Evolutionary conservation across 1,140 invertebrate species (phyloP), one percentile per base, ranked within the genome.

Genomic region (Drosophila novamexicana): DNA sequence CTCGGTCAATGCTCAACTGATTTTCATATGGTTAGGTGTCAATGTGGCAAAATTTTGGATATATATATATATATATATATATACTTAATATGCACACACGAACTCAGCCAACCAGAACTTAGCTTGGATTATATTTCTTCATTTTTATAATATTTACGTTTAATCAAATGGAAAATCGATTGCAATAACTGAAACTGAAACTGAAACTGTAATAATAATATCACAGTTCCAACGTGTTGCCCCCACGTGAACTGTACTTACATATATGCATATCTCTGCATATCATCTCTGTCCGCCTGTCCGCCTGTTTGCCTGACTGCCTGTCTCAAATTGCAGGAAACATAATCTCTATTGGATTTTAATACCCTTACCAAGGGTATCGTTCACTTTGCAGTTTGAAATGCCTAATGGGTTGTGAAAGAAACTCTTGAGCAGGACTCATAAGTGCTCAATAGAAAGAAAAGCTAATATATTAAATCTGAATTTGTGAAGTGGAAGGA

Each of bases 141-240:
- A 5, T 32, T 42, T 57, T 47, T 81, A 65, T 82, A 80, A 91
- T 91, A 90, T 91, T 91, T 91, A 83, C 88, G 82, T 91, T 91
- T 88, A 88, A 91, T 91, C 88, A 91, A 91, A 86, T 79, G 88
- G 80, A 91, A 91, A 91, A 91, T 83, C 80, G 79, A 62, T 78
- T 81, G 69, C 77, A 79, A 91, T 91, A 91, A 81, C 74, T 68
- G 82, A 79, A 86, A 77, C 68, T 88, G 75, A 67, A 77, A 83
- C 74, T 68, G 82, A 79, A 86, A 77, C 68, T 88, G 75, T 70
- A 75, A 83, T 79, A 86, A 89, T 75, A 88, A 64, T 70, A 37
- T 45, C 34, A 34, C 14, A 42, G 40, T 50, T 50, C n/a, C 47
- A 53, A 14, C 18, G 45, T 39, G 32, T 5, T 42, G 40, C 34